Evolutionary conservation across 1,140 invertebrate species (phyloP), one percentile per base, ranked within the genome.

Genomic region (Aphidius ervi): DNA sequence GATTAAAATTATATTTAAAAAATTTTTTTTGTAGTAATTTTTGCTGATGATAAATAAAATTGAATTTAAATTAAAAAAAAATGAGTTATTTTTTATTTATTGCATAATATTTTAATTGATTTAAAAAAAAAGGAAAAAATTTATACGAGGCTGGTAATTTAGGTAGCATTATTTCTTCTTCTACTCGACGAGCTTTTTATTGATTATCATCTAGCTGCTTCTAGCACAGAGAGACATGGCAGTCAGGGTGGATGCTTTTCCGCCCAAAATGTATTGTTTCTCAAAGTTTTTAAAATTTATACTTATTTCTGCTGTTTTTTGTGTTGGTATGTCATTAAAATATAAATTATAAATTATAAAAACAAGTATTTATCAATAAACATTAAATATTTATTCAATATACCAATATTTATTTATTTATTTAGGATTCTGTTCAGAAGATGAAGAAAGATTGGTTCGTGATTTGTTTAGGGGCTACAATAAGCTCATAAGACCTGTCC

Each of bases 381-480:
- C 31, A 47, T 45, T 56, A 47, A 40, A 23, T 42, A 41, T 43
- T 61, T n/a, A n/a, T 48, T 5, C 23, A 20, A 52, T 39, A 2
- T 9, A 37, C 20, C 46, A 9, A 37, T 3, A 39, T 39, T 39
- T 39, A 39, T 63, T 56, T 62, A 66, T 64, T 50, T 31, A 31
- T 31, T 6, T 71, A 89, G 87, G 86, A 68, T 71, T 82, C 65
- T 90, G 90, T 75, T 95, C 92, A 31, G 95, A 96, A 82, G 95
- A 96, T 86, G 95, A 98, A 80, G 95, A 97, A 80, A 86, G 93
- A 68, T 82, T 99, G 71, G 94, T 99, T 55, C 86, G 94, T 67
- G 94, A 99, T 82, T 85, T 99, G 56, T 99, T 99, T 83, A 87
- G 94, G 71, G 95, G 96, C 64, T 99, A 99, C 86, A 99, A 99